Percentiles rank a stretch among this genome's conserved stretches.
Evolutionary conservation across 2,113 vertebrate species (phyloP).

Genomic region (Hemiprocne comata): DNA sequence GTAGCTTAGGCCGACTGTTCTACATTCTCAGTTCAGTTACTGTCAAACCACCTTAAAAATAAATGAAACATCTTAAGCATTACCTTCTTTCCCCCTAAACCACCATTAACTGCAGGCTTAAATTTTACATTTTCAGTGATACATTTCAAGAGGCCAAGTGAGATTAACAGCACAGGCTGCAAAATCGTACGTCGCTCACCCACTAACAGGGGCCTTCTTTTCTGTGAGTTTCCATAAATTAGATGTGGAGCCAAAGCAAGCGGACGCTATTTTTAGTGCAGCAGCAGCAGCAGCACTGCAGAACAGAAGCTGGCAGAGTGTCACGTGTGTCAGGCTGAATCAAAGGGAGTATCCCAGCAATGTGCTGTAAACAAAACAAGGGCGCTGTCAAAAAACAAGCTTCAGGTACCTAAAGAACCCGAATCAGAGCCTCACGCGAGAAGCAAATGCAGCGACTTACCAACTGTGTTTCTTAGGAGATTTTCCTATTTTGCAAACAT

Average conservation of each 20-base stretch:
- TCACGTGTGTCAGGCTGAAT: constrained; percentile 87
- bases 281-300: constrained; percentile 84
- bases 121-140: background rate
- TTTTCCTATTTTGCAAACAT: constrained; percentile 45
- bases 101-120: background rate
- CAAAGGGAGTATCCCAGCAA: constrained; percentile 92
- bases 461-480: constrained; percentile 30
- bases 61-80: background rate
- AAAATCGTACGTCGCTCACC: constrained; percentile 73
- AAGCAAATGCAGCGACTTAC: background rate
- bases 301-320: constrained; percentile 85
- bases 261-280: constrained; percentile 88
- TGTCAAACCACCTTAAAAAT: background rate
- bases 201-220: constrained; percentile 68
- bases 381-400: constrained; percentile 84
- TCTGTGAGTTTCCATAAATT: constrained; percentile 90
- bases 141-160: background rate
- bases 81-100: background rate
- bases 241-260: constrained; percentile 90
- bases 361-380: constrained; percentile 91
- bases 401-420: constrained; percentile 63
- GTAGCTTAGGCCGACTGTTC: background rate
- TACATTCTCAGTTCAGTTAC: background rate
- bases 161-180: background rate
- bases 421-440: background rate